Evolutionary conservation across 35 echinoderm and acorn worm species (phyloP), one percentile per base, ranked within the genome.

Genomic region (Eucidaris tribuloides): DNA sequence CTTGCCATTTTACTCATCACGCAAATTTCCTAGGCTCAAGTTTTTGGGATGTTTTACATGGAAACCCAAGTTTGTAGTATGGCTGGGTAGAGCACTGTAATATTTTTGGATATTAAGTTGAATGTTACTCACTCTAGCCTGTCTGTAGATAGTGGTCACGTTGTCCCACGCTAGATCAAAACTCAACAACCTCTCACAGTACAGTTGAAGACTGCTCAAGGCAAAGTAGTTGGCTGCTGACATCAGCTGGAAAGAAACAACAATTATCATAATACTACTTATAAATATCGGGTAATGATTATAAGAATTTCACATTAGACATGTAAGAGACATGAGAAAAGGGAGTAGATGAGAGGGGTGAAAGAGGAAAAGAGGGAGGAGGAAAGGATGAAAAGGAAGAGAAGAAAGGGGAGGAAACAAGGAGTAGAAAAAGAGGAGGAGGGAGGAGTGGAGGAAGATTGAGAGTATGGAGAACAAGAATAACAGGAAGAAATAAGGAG

Each of bases 141-240:
- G 94, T 83, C 86, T 97, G 76, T 97, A 97, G 30, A 97, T 76
- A 17, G 74, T 92, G 54, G 78, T 72, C 22, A 78, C 85, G 20
- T 87, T 89, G 24, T 97, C 90, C 25, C 81, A 44, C 14, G 79
- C 90, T 25, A 98, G 48, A 42, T 85, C 64, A 39, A 85, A 65
- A 58, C 81, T 89, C 42, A 91, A 91, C 62, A 98, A 30, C 3
- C 81, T 84, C 59, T 92, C 91, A 70, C 95, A 98, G 48, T 98
- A 76, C 9, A 83, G 76, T 18, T 93, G 86, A 17, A 98, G 68
- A 6, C 83, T 86, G 1, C 85, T 91, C 28, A 98, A 35, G 37
- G 84, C 71, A 37, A 98, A 98, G 65, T 89, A 92, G 65, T 88
- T 98, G 43, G 95, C 85, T 9, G 95, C 95, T 28, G 95, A 86